These are phyloP conservation scores for Molanna angustata DNA, from an alignment of 2,888 invertebrate genomes.

Conservation along the genomic window DNA sequence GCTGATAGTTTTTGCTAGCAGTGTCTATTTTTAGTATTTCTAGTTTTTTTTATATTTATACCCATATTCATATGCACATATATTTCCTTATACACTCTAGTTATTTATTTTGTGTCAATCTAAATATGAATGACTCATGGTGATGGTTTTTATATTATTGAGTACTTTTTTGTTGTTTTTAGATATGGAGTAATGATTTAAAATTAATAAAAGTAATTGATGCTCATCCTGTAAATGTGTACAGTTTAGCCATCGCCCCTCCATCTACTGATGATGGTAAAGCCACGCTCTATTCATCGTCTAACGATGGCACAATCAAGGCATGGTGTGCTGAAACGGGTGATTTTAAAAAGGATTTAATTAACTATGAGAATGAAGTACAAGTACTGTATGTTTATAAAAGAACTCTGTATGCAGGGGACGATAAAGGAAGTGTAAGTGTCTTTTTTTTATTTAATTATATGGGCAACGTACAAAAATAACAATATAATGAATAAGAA, in stretches of 20 bases:
- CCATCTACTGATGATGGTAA: slow-evolving; percentile 42
- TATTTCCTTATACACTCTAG: too few species aligned
- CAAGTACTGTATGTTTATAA: slow-evolving; percentile 43
- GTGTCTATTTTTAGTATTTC: too few species aligned
- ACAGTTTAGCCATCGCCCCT: slow-evolving; percentile 49
- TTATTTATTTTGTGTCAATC: too few species aligned
- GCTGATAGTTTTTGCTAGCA: too few species aligned
- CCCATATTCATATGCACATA: too few species aligned
- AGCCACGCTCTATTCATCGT: slow-evolving; percentile 56
- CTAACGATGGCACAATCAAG: slow-evolving; percentile 62
- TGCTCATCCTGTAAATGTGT: slow-evolving; percentile 61
- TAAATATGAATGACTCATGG: background rate
- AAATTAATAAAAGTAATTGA: slow-evolving; percentile 44
- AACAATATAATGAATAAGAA: too few species aligned
- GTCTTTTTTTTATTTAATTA: slow-evolving; percentile 19
- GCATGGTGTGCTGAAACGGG: slow-evolving; percentile 54
- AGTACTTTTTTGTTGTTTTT: too few species aligned
- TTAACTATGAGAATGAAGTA: slow-evolving; percentile 44
- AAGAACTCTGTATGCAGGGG: slow-evolving; percentile 55
- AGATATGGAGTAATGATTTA: slow-evolving; percentile 51
- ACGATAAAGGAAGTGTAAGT: slow-evolving; percentile 62
- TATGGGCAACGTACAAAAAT: too few species aligned
- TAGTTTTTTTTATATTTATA: too few species aligned
- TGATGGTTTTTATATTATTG: slow-evolving; percentile 45
- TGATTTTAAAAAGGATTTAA: slow-evolving; percentile 42